Base-by-base conservation (phyloP, 2,888 invertebrate genomes). In the Cheilosia urbana region DNA sequence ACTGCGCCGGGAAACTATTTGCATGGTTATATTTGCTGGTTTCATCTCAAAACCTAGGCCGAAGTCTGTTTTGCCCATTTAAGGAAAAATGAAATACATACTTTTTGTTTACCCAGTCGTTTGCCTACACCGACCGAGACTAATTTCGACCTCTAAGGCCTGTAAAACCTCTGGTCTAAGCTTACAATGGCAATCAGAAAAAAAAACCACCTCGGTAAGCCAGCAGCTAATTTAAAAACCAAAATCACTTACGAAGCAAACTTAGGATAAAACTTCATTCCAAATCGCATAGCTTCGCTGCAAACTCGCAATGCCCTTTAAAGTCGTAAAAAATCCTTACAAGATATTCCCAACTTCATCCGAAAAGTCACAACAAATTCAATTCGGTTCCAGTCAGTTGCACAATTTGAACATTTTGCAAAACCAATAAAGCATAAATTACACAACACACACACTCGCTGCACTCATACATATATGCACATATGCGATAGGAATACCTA, bases 341-440 rank as follows among this genome's bases (percentile, higher is more conserved):
- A 51, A 21, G 30, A 73, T 21, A 24, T 60, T 51, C 17, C 6
- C 37, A 13, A 57, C 58, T 51, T 53, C 62, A 62, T 45, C 55
- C 53, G 21, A 21, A 45, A 19, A 84, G 80, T 71, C 80, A 75
- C 80, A 76, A 75, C 75, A 71, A 71, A 80, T 80, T 84, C 80
- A 80, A 84, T 84, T 80, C 75, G 47, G 60, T 60, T 80, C 68
- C 80, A 84, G 84, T 80, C 84, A 75, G 80, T 71, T 84, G 80
- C 80, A 84, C 84, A 84, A 80, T 84, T 80, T 75, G 60, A 75
- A 80, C 75, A 84, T 84, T 84, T 80, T 75, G 53, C 71, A 84
- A 76, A 84, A 84, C 84, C 84, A 80, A 84, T 84, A 84, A 80
- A 84, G 79, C 84, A 80, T 84, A 84, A 80, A 84, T 84, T 80